Evolutionary conservation across 2,797 vertebrate species (phyloP).

Genomic region (Gymnoscopelus braueri): DNA sequence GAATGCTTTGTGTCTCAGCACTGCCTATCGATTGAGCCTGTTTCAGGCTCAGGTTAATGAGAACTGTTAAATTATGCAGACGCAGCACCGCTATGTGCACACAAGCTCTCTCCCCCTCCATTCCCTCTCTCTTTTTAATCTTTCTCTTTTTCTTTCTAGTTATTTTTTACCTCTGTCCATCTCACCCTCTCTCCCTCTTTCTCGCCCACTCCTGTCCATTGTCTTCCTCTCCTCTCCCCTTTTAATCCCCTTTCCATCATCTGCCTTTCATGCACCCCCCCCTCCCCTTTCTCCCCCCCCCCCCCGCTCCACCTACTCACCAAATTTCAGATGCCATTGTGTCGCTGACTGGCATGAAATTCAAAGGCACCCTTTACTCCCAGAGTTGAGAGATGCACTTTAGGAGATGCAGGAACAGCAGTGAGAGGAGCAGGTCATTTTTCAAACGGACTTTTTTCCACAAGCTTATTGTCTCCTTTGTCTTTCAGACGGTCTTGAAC

Average conservation of each 20-base stretch:
- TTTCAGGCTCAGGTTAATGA: constrained; percentile 72
- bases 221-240: not conserved
- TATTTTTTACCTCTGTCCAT: not conserved
- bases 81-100: constrained; percentile 40
- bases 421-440: constrained; percentile 40
- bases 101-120: not conserved
- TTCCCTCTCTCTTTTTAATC: constrained; percentile 4
- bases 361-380: constrained; percentile 40
- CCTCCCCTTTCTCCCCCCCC: not conserved
- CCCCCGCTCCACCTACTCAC: constrained; percentile 4
- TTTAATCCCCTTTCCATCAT: not conserved
- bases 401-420: constrained; percentile 13
- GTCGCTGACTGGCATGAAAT: constrained; percentile 35
- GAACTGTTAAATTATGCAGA: constrained; percentile 78
- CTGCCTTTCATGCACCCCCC: not conserved
- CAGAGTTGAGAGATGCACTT: constrained; percentile 47
- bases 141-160: not conserved
- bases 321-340: constrained; percentile 46
- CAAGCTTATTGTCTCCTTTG: constrained; percentile 62
- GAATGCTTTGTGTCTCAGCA: constrained; percentile 51
- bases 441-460: constrained; percentile 56
- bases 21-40: constrained; percentile 63
- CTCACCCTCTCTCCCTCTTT: constrained; percentile 4
- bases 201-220: not conserved
- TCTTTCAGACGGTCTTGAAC: constrained; percentile 48